Evolutionary conservation across 2,888 invertebrate genomes (phyloP).

Genomic region (Pseudococcus longispinus): DNA sequence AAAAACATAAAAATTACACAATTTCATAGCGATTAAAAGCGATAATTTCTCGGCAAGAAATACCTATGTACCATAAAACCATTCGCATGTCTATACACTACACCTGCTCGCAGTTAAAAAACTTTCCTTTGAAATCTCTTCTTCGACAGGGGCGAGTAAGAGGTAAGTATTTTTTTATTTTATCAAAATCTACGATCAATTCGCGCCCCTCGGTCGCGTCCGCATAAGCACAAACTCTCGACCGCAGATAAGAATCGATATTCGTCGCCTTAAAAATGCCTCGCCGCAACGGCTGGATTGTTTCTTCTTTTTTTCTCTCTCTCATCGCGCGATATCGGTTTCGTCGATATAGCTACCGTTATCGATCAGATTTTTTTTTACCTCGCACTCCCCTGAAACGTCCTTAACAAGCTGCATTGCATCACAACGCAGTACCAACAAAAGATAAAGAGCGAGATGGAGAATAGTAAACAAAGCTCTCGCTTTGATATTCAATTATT

Average conservation of each 20-base stretch:
- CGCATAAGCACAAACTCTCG: neutral
- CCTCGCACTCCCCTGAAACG: neutral
- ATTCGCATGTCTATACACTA: neutral
- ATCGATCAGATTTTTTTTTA: slow-evolving; percentile 16
- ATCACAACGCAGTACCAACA: neutral
- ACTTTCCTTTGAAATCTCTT: neutral
- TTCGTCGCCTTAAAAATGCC: slow-evolving; percentile 15
- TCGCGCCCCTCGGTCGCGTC: neutral
- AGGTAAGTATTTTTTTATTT: slow-evolving; percentile 10
- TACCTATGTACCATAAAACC: slow-evolving; percentile 15
- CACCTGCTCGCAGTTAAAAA: neutral
- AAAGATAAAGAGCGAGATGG: neutral
- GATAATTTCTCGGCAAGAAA: neutral
- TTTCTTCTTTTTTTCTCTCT: neutral
- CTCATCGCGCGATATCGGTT: neutral
- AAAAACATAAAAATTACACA: slow-evolving; percentile 28
- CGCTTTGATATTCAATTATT: slow-evolving; percentile 41
- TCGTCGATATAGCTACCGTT: slow-evolving; percentile 33
- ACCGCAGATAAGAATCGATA: slow-evolving; percentile 30
- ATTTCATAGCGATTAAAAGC: slow-evolving; percentile 15
- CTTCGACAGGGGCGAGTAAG: neutral
- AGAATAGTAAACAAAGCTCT: neutral
- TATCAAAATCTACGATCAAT: slow-evolving; percentile 36
- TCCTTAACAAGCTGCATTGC: slow-evolving; percentile 9
- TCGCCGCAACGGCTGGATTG: neutral